Evolutionary conservation across 2,113 vertebrate genomes (phyloP).

Genomic region (Thalassarche chlororhynchos): DNA sequence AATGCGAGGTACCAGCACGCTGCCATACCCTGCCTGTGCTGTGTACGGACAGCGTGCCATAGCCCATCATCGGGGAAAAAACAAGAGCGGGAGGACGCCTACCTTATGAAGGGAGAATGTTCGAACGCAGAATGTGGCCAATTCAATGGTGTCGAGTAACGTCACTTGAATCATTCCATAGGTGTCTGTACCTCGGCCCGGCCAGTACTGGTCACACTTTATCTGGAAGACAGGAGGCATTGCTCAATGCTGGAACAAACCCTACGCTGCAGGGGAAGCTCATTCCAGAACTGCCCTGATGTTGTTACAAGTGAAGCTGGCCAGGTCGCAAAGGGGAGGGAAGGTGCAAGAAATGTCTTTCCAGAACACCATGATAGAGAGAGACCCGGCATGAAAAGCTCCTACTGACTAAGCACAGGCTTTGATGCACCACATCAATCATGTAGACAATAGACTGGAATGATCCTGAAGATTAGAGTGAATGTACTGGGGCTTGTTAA

Average conservation of each 20-base stretch:
- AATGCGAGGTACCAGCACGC: rapidly evolving
- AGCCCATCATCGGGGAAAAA: rapidly evolving
- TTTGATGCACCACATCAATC: background rate
- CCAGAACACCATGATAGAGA: background rate
- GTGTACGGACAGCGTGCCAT: rapidly evolving
- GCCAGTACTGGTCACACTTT: conserved; percentile 99
- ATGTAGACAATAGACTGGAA: background rate
- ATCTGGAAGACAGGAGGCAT: conserved; percentile 73
- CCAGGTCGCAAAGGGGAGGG: background rate
- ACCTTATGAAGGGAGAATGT: conserved; percentile 98
- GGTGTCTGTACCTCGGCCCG: conserved; percentile 91
- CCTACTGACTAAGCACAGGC: background rate
- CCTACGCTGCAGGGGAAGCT: background rate
- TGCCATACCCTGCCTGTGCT: rapidly evolving
- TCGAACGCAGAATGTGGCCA: conserved; percentile 96
- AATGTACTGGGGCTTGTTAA: conserved; percentile 1
- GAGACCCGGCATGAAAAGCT: background rate
- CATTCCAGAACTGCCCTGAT: background rate
- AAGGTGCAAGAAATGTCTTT: background rate
- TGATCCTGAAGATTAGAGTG: background rate
- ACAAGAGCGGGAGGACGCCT: background rate
- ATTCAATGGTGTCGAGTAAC: conserved; percentile 92
- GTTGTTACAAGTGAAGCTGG: background rate
- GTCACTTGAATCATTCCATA: conserved; percentile 98
- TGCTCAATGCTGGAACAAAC: background rate